These are phyloP conservation scores for Tromatobia lineatoria DNA, from an alignment of 2,888 invertebrate species.

Conservation along the genomic window DNA sequence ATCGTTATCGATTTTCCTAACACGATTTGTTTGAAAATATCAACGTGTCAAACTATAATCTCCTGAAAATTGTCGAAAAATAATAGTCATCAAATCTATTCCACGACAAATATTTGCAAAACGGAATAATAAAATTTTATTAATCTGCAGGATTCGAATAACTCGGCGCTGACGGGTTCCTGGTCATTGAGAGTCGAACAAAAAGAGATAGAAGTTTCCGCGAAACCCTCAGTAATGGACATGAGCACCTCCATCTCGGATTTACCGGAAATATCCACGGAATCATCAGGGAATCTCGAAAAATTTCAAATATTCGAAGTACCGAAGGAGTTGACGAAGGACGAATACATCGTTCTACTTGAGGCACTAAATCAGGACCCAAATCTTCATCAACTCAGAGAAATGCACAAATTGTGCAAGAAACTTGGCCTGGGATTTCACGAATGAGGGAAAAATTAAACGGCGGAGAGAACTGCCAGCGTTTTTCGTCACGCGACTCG, in stretches of 20 bases:
- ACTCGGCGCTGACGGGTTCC: constrained; percentile 33
- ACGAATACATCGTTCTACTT: constrained; percentile 74
- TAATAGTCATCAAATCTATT: no score
- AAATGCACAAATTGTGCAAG: constrained; percentile 73
- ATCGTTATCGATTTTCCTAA: no score
- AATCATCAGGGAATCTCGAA: constrained; percentile 18
- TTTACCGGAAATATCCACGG: constrained; percentile 61
- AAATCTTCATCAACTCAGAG: constrained; percentile 71
- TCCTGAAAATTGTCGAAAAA: no score
- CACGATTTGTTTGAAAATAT: no score
- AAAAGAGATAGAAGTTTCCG: constrained; percentile 77
- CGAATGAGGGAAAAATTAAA: constrained; percentile 49
- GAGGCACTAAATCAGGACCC: constrained; percentile 74
- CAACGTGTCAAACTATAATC: no score
- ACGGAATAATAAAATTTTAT: no score
- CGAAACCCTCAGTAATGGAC: constrained; percentile 77
- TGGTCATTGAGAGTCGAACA: constrained; percentile 71
- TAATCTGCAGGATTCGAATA: constrained; percentile 13
- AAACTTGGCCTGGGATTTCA: constrained; percentile 71
- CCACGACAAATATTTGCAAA: no score
- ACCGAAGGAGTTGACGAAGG: constrained; percentile 75
- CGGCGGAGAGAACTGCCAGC: not conserved
- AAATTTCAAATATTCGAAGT: constrained; percentile 75
- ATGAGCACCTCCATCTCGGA: constrained; percentile 78
- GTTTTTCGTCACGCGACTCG: not conserved